Evolutionary conservation across 1,140 invertebrate genomes (phyloP), one percentile per base, ranked within the genome.

Genomic region (Magallana ariakensis): DNA sequence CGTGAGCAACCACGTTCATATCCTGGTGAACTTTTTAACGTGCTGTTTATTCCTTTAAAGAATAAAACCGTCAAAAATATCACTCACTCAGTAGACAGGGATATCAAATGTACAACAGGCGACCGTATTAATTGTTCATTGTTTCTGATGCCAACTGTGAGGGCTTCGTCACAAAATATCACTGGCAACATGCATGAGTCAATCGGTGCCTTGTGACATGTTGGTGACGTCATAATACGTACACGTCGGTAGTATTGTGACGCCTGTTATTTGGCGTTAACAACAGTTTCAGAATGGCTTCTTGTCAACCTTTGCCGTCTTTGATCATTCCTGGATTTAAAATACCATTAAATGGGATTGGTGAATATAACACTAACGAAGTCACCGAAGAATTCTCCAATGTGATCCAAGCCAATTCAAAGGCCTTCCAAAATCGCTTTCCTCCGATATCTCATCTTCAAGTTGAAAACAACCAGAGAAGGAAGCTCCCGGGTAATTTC

Each of bases 361-460:
- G 19, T 56, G 19, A 19, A 55, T 55, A 16, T 53, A 16, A 26
- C 10, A 53, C 6, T 13, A 16, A 56, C 16, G 53, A 54, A 82
- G n/a, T n/a, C 7, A 56, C 46, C 15, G 19, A 15, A 16, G 80
- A 82, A 26, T 53, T 56, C 19, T 82, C 80, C 19, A 56, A 33
- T 19, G 54, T 7, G 3, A 16, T 62, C 33, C 82, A 58, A 13
- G 55, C 58, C n/a, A 84, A 58, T 83, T 83, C 55, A 22, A 56
- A 82, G n/a, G 54, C 55, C 26, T 86, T 82, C 57, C 75, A 66
- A 53, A 58, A 22, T 33, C 55, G 75, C 33, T 66, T 82, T 4
- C 85, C 57, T 33, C 75, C 26, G n/a, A 58, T 82, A 58, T 57
- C 85, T 1, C 19, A 80, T 13, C 46, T 75, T 8, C 70, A 85